Evolutionary conservation across 1,140 invertebrate species (phyloP), one percentile per base, ranked within the genome.

Genomic region (Penaeus indicus): DNA sequence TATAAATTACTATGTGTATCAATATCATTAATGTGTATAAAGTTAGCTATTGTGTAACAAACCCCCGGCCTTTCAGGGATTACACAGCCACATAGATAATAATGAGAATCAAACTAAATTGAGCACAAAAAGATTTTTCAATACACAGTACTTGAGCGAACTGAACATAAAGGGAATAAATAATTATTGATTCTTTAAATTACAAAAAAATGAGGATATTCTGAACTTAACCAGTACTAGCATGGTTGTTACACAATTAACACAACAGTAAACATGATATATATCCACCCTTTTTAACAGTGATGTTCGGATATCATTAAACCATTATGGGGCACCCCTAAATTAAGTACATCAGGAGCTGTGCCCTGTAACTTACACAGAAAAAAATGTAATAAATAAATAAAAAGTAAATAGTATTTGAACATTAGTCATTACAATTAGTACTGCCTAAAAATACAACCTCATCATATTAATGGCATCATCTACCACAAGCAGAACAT

Each of bases 91-190:
- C 18, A 75, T 19, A 75, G 72, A 75, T 38, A 83, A 77, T 69
- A 75, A 84, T 88, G 86, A 88, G 86, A 88, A 88, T 88, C 86
- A 84, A 82, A 88, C 78, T 88, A 88, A 84, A 88, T 60, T 83
- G 69, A 88, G 67, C 80, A 83, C 67, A 69, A 47, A 83, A 77
- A 79, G n/a, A 54, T 54, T 38, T 75, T 32, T 27, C 42, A 75
- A 27, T 75, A 38, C 27, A 75, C 72, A 75, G 72, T 75, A 75
- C 72, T 38, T 75, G 72, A 75, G 72, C 42, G 27, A 75, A 75
- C 72, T 38, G 27, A 75, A 75, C 25, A 54, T 54, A 54, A 47
- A 54, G 16, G 54, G 54, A 54, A 54, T 54, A 54, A 54, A 54
- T 54, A 54, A 54, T 54, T 54, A 54, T 16, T 54, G 54, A 54